A percentile compares a stretch with the other conserved stretches of the same genome.
These are phyloP conservation scores for Shinisaurus crocodilurus DNA, from an alignment of 2,113 vertebrate genomes.

Conservation along the genomic window DNA sequence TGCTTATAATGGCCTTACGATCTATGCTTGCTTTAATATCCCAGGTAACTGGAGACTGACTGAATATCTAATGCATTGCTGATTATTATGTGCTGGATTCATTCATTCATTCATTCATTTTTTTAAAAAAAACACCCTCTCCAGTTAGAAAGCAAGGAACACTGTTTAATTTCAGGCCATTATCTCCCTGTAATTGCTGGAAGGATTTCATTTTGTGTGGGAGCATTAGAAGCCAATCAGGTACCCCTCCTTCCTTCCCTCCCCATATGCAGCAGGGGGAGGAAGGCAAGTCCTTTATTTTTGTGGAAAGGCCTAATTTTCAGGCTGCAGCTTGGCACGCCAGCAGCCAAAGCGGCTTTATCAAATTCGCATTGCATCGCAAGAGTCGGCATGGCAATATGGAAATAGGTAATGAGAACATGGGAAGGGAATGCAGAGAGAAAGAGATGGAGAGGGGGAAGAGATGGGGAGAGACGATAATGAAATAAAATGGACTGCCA, in stretches of 20 bases:
- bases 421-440: conserved; percentile 45
- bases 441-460: conserved; percentile 62
- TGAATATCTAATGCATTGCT: conserved; percentile 66
- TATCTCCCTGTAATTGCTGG: conserved; percentile 76
- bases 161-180: conserved; percentile 75
- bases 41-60: conserved; percentile 60
- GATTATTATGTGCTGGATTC: conserved; percentile 69
- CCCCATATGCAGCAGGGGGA: background rate
- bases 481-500: conserved; percentile 66
- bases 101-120: conserved; percentile 10
- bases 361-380: conserved; percentile 67
- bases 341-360: conserved; percentile 51
- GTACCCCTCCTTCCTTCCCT: conserved; percentile 13
- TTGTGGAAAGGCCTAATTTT: conserved; percentile 63
- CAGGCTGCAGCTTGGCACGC: conserved; percentile 55
- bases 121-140: conserved; percentile 49
- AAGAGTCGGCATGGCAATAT: conserved; percentile 59
- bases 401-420: conserved; percentile 73
- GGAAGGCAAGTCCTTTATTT: conserved; percentile 17
- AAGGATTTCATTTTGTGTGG: conserved; percentile 70
- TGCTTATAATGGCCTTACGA: conserved; percentile 49
- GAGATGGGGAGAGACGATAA: conserved; percentile 63
- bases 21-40: conserved; percentile 57
- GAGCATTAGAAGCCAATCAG: conserved; percentile 43
- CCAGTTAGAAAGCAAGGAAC: conserved; percentile 66